These are phyloP conservation scores for Sebastes taczanowskii DNA, from an alignment of 2,797 vertebrate genomes.

Conservation along the genomic window DNA sequence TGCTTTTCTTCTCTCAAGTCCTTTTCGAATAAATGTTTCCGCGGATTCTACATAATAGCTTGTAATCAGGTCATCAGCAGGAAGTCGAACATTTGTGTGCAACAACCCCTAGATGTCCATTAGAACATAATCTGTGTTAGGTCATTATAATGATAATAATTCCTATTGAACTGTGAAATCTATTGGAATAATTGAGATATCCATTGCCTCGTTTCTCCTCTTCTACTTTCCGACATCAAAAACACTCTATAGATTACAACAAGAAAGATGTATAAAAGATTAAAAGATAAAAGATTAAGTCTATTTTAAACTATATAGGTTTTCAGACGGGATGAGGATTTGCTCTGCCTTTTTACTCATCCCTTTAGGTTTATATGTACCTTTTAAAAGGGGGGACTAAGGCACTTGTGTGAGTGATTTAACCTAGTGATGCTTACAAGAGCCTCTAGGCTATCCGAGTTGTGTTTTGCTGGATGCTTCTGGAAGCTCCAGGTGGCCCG, in stretches of 20 bases:
- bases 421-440: slow-evolving; percentile 12
- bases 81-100: slow-evolving; percentile 15
- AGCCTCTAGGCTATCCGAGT: slow-evolving; percentile 3
- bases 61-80: slow-evolving; percentile 53
- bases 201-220: background rate
- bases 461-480: slow-evolving; percentile 43
- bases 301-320: background rate
- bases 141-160: slow-evolving; percentile 32
- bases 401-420: slow-evolving; percentile 8
- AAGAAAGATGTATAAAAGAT: background rate
- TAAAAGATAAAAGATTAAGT: background rate
- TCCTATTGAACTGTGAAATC: slow-evolving; percentile 15
- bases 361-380: background rate
- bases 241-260: background rate
- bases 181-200: background rate
- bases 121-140: slow-evolving; percentile 32
- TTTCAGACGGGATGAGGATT: slow-evolving; percentile 8
- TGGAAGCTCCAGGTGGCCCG: slow-evolving; percentile 66
- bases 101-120: slow-evolving; percentile 32
- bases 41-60: slow-evolving; percentile 33
- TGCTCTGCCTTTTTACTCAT: background rate
- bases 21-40: slow-evolving; percentile 24
- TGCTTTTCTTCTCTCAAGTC: slow-evolving; percentile 16
- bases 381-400: background rate
- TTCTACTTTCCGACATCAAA: background rate